Percentiles rank a stretch among this genome's conserved stretches.
These are phyloP conservation scores for Solea solea DNA, from an alignment of 2,113 vertebrate genomes.

Conservation along the genomic window DNA sequence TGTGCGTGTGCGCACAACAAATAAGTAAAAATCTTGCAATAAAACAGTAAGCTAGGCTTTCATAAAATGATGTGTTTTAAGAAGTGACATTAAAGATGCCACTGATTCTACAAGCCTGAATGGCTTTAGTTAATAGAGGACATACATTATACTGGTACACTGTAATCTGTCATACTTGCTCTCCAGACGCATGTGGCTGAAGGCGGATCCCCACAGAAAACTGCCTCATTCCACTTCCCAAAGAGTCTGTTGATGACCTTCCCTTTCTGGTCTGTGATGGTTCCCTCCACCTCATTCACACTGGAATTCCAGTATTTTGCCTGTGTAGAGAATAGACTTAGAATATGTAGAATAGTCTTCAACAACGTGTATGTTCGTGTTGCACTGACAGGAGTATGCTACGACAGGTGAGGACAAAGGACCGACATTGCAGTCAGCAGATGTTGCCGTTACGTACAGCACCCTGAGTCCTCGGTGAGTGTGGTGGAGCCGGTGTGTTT, in stretches of 20 bases:
- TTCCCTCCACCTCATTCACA: constrained; percentile 93
- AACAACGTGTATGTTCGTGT: neutral
- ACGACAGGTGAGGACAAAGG: neutral
- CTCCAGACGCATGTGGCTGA: constrained; percentile 93
- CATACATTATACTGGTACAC: neutral
- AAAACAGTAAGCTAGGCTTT: too few species aligned
- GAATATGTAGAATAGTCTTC: neutral
- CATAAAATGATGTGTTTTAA: too few species aligned
- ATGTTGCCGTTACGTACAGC: constrained; percentile 45
- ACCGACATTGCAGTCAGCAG: constrained; percentile 41
- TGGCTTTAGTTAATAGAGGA: too few species aligned
- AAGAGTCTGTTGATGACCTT: constrained; percentile 89
- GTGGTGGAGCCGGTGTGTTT: constrained; percentile 18
- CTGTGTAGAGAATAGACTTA: constrained; percentile 66
- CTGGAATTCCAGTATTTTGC: constrained; percentile 96
- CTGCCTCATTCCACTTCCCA: constrained; percentile 95
- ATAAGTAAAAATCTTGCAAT: too few species aligned
- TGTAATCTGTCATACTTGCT: constrained; percentile 84
- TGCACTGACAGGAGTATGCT: neutral
- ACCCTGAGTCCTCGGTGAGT: neutral
- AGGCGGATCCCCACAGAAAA: constrained; percentile 89
- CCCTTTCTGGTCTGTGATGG: constrained; percentile 86
- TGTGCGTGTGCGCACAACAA: too few species aligned
- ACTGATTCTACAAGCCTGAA: too few species aligned
- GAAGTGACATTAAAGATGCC: too few species aligned